A percentile compares a stretch with the other conserved stretches of the same genome.
Evolutionary conservation across 1,140 invertebrate genomes (phyloP).

Genomic region (Bombus vancouverensis): DNA sequence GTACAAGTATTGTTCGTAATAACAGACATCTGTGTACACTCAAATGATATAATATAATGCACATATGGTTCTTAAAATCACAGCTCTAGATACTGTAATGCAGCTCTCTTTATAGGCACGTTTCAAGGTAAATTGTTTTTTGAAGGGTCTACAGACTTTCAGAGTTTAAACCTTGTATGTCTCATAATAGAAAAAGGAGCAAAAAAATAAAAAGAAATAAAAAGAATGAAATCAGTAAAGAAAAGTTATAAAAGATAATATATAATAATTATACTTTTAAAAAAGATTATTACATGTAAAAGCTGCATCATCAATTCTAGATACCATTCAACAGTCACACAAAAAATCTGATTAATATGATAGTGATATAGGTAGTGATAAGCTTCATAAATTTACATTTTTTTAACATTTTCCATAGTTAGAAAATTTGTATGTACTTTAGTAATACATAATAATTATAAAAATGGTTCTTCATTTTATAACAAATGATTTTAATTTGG

Average conservation of each 20-base stretch:
- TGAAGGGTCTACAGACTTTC: background rate
- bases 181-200: background rate
- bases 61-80: constrained; percentile 32
- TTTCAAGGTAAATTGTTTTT: constrained; percentile 55
- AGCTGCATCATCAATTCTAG: constrained; percentile 60
- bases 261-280: background rate
- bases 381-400: constrained; percentile 5
- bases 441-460: constrained; percentile 3
- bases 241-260: background rate
- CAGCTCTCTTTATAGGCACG: constrained; percentile 61
- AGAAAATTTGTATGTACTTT: constrained; percentile 12
- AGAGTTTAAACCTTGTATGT: background rate
- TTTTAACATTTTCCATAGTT: background rate
- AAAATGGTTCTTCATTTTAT: background rate
- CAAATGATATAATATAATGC: constrained; percentile 45
- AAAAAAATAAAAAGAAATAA: background rate
- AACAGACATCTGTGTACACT: constrained; percentile 49
- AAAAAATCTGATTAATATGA: constrained; percentile 27
- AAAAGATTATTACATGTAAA: constrained; percentile 48
- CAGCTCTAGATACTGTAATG: constrained; percentile 53
- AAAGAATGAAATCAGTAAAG: background rate
- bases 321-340: constrained; percentile 18
- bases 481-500: background rate
- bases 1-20: constrained; percentile 45
- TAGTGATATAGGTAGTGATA: background rate